A percentile compares a stretch with the other conserved stretches of the same genome.
phyloP scores from a whole-genome alignment of 2,113 vertebrate species.

The Dicerorhinus sumatrensis region DNA sequence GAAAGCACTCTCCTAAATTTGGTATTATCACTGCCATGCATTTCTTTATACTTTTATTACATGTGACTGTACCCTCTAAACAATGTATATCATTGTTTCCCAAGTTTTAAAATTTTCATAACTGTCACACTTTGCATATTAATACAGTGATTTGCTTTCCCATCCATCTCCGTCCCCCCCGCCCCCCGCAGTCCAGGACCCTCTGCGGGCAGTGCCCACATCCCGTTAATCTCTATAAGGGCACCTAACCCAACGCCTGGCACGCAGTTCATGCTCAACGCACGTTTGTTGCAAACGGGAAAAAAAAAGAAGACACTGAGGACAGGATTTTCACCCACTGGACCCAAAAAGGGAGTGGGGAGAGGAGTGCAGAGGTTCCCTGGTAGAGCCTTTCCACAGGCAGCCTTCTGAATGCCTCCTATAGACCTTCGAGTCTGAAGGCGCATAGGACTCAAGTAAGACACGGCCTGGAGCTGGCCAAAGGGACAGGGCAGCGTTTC shows the following conservation, averaged over 20 bases:
- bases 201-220: neutral
- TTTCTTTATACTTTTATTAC: neutral
- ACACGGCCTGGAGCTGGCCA: neutral
- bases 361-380: neutral
- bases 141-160: too few species aligned
- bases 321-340: neutral
- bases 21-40: neutral
- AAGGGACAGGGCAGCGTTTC: too few species aligned
- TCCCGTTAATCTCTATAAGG: neutral
- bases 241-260: neutral
- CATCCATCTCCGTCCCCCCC: neutral
- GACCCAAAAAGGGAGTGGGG: neutral
- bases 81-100: fast-evolving
- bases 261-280: neutral
- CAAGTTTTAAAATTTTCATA: neutral
- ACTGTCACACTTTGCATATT: neutral
- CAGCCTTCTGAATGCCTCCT: neutral
- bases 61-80: neutral
- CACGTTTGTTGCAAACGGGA: neutral
- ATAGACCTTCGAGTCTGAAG: neutral
- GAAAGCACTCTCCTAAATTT: neutral
- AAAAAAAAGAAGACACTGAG: neutral
- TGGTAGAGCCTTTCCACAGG: fast-evolving
- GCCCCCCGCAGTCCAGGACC: neutral
- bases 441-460: fast-evolving